A percentile compares a stretch with the other conserved stretches of the same genome.
Conservation (phyloP, 2,113 vertebrate species). For the Asarcornis scutulata region DNA sequence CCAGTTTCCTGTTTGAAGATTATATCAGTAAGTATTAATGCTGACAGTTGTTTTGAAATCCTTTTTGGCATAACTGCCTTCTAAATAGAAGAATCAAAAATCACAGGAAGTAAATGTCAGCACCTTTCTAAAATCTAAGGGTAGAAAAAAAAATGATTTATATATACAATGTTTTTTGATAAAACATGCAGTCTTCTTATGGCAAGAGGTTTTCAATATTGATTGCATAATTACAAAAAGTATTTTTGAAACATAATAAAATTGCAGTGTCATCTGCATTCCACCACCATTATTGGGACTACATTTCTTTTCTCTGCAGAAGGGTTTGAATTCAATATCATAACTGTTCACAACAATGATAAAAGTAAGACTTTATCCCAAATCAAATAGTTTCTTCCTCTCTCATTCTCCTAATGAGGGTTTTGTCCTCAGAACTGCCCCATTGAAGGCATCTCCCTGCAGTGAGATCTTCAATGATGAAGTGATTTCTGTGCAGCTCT, state of each 20-base stretch:
- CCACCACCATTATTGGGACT: background rate
- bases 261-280: background rate
- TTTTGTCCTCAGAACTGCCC: background rate
- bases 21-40: background rate
- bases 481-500: background rate
- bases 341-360: background rate
- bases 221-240: background rate
- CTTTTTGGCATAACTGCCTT: background rate
- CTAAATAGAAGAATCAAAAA: constrained; percentile 14
- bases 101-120: background rate
- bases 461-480: background rate
- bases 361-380: background rate
- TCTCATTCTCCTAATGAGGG: background rate
- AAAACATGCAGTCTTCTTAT: background rate
- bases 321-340: background rate
- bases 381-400: background rate
- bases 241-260: background rate
- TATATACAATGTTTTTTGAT: background rate
- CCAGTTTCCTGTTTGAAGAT: background rate
- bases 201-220: background rate
- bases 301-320: background rate
- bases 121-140: background rate
- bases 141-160: background rate
- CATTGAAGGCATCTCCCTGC: background rate
- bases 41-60: background rate